Percentiles rank a stretch among this genome's conserved stretches.
Conservation (phyloP, 2,888 invertebrate genomes). For the Furcula furcula region DNA sequence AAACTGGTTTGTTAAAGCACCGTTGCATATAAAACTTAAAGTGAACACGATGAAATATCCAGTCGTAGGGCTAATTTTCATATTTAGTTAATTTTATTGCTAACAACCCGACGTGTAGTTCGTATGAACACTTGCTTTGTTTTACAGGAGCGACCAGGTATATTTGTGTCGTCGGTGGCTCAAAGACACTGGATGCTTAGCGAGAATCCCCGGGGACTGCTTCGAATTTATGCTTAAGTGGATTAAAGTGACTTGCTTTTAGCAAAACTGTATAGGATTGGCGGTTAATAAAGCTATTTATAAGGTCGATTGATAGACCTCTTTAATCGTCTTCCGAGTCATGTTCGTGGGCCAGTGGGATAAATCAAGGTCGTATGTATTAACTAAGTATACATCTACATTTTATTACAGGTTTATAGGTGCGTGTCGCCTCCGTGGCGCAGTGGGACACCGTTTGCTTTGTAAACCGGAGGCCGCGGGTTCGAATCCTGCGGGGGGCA, state of each 20-base stretch:
- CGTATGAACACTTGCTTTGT: constrained; percentile 43
- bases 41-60: constrained; percentile 36
- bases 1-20: constrained; percentile 26
- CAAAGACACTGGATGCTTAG: constrained; percentile 44
- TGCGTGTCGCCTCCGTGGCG: too few species aligned
- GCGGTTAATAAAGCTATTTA: constrained; percentile 56
- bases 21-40: constrained; percentile 41
- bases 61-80: constrained; percentile 46
- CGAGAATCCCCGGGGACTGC: constrained; percentile 53
- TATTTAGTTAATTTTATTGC: constrained; percentile 28
- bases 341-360: constrained; percentile 1
- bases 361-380: neutral
- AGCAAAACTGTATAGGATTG: constrained; percentile 53
- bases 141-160: constrained; percentile 44
- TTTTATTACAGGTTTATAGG: too few species aligned
- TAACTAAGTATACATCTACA: too few species aligned
- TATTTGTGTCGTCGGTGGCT: constrained; percentile 39
- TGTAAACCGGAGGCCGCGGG: too few species aligned
- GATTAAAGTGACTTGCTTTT: constrained; percentile 70
- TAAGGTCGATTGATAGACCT: constrained; percentile 57
- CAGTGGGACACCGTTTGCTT: too few species aligned
- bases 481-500: too few species aligned
- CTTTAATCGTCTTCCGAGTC: constrained; percentile 17
- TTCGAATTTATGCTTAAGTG: constrained; percentile 65
- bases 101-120: constrained; percentile 48